phyloP scores from a whole-genome alignment of 1,140 invertebrate genomes.

The Dendrolimus punctatus region DNA sequence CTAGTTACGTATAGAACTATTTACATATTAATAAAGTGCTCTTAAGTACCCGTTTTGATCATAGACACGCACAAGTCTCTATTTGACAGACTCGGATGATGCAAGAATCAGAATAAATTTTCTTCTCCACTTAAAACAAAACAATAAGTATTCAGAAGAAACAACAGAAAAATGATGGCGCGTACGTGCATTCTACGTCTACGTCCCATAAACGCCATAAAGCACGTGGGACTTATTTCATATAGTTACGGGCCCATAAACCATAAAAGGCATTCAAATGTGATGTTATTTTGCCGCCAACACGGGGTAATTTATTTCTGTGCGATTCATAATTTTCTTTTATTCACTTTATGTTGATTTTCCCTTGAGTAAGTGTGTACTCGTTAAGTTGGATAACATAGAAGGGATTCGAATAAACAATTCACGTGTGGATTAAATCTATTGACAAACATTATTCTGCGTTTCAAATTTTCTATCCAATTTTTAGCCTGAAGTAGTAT shows the following conservation, averaged over 20 bases:
- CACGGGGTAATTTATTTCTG: constrained; percentile 68
- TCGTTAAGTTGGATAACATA: no score
- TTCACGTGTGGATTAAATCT: no score
- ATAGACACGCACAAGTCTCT: no score
- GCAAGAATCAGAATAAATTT: no score
- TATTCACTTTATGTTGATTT: constrained; percentile 73
- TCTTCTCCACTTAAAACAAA: constrained; percentile 1
- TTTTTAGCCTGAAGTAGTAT: no score
- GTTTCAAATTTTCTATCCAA: no score
- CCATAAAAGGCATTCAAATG: constrained; percentile 71
- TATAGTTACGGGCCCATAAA: constrained; percentile 69
- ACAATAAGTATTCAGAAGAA: constrained; percentile 20
- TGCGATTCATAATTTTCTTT: constrained; percentile 72
- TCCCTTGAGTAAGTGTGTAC: constrained; percentile 60
- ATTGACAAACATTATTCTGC: no score
- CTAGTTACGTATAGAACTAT: no score
- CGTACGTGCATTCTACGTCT: constrained; percentile 57
- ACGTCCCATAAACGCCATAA: constrained; percentile 51
- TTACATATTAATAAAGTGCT: no score
- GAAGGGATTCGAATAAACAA: no score
- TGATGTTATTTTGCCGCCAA: constrained; percentile 72
- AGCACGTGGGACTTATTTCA: constrained; percentile 59
- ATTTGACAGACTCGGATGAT: no score
- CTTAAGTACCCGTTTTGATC: no score
- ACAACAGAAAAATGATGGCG: constrained; percentile 58